phyloP scores from a whole-genome alignment of 2,113 vertebrate species.

The Prunella fulvescens region DNA sequence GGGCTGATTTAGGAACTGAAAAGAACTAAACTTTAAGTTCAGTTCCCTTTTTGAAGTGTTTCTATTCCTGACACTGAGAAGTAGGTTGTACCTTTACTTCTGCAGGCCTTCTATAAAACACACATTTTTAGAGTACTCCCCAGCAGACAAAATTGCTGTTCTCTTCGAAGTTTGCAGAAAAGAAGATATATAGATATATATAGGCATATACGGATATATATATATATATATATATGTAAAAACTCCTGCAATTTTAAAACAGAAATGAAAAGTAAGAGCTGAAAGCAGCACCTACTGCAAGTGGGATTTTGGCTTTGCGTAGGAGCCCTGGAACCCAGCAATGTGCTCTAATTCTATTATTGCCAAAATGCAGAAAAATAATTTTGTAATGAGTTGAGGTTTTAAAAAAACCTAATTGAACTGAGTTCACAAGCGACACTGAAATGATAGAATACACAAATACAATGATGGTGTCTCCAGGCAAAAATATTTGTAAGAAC shows the following conservation, averaged over 20 bases:
- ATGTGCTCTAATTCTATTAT: not conserved
- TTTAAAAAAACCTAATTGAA: not conserved
- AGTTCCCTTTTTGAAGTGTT: not conserved
- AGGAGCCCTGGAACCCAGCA: not conserved
- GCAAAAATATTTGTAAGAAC: slow-evolving; percentile 49
- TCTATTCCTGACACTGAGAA: slow-evolving; percentile 22
- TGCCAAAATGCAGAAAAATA: not conserved
- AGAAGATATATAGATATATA: not conserved
- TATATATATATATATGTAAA: not conserved
- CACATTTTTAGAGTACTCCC: not conserved
- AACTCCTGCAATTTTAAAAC: not conserved
- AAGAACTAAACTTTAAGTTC: not conserved
- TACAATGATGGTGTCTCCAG: not conserved
- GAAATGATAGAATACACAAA: slow-evolving; percentile 5
- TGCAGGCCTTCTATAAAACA: not conserved
- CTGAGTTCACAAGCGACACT: not conserved
- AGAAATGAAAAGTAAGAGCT: not conserved
- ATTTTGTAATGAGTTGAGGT: not conserved
- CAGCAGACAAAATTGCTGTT: not conserved
- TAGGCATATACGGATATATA: not conserved
- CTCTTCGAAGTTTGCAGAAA: not conserved
- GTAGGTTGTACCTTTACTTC: not conserved
- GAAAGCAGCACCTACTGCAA: not conserved
- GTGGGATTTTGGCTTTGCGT: not conserved
- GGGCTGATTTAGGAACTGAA: slow-evolving; percentile 2